Conservation (phyloP, 2,797 vertebrate genomes). For the Trachops cirrhosus region DNA sequence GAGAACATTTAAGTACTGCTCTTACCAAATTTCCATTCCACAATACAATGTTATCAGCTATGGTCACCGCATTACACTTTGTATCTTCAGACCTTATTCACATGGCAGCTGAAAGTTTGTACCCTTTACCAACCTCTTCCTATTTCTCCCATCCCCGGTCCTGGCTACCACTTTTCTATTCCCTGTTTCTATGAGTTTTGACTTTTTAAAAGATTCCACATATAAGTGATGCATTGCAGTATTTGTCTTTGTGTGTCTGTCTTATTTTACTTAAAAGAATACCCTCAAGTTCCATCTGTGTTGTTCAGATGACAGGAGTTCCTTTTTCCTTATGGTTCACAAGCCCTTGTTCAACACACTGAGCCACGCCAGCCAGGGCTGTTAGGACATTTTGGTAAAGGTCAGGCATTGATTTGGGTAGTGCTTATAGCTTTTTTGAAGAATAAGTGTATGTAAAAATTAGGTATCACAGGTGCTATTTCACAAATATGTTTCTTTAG, state of each 20-base stretch:
- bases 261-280: neutral
- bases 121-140: neutral
- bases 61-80: neutral
- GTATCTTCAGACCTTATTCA: neutral
- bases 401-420: neutral
- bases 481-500: conserved; percentile 2
- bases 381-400: conserved; percentile 20
- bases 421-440: neutral
- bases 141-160: neutral
- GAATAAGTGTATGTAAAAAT: neutral
- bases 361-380: no score
- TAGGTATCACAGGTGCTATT: neutral
- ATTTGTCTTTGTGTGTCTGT: neutral
- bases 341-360: no score
- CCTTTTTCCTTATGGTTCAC: neutral
- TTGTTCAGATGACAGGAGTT: neutral
- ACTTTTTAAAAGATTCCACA: neutral
- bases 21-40: neutral
- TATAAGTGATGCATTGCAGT: neutral
- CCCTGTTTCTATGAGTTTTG: neutral
- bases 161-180: neutral
- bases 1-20: neutral
- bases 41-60: neutral
- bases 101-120: neutral
- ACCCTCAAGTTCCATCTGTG: neutral